phyloP scores from a whole-genome alignment of 35 echinoderm and acorn worm species.

The Nesometra sesokonis region DNA sequence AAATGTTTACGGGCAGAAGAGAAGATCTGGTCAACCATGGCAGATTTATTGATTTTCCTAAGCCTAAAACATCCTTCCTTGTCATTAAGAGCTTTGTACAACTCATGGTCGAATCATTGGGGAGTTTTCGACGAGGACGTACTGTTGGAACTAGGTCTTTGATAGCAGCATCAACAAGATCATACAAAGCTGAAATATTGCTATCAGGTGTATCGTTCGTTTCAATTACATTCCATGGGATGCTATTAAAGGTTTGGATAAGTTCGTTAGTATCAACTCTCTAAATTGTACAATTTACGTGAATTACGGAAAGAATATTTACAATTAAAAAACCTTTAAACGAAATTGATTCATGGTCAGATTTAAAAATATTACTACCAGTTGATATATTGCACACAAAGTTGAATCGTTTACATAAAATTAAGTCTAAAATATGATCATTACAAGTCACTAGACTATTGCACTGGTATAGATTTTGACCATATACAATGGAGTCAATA shows the following conservation, averaged over 20 bases:
- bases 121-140: neutral
- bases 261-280: slow-evolving; percentile 7
- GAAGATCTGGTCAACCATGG: neutral
- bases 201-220: neutral
- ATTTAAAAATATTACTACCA: neutral
- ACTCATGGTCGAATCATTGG: slow-evolving; percentile 1
- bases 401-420: neutral
- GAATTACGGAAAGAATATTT: neutral
- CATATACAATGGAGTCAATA: slow-evolving; percentile 5
- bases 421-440: slow-evolving; percentile 7
- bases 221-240: slow-evolving; percentile 4
- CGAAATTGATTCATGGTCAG: neutral
- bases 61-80: neutral
- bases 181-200: slow-evolving; percentile 7
- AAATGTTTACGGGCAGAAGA: neutral
- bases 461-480: neutral
- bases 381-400: neutral
- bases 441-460: neutral
- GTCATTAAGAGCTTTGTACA: neutral
- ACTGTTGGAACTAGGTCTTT: slow-evolving; percentile 11
- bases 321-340: too few relatives aligned
- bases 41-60: neutral
- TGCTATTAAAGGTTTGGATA: neutral
- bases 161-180: slow-evolving; percentile 13
- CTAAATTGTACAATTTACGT: neutral